Conservation (phyloP, 2,113 vertebrate genomes). For the Oreochromis niloticus region DNA sequence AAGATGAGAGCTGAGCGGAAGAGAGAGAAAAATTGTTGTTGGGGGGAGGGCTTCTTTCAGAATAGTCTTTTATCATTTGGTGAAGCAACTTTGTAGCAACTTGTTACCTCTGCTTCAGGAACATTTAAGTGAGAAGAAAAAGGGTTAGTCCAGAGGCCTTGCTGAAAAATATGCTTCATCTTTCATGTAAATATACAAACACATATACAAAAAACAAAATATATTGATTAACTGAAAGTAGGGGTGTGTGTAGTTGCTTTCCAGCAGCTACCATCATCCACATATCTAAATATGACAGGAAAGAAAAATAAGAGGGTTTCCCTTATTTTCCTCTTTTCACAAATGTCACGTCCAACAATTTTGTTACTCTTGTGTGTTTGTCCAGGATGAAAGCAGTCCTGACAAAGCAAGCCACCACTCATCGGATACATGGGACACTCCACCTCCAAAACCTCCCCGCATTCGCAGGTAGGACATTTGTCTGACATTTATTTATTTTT, state of each 20-base stretch:
- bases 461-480: slow-evolving; percentile 80
- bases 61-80: neutral
- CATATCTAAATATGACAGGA: neutral
- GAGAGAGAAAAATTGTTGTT: neutral
- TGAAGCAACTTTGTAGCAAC: neutral
- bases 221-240: no score
- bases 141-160: neutral
- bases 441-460: slow-evolving; percentile 93
- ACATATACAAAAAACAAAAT: no score
- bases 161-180: neutral
- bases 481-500: neutral
- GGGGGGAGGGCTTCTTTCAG: neutral
- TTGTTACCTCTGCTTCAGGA: neutral
- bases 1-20: neutral
- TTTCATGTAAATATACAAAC: neutral
- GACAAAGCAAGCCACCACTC: slow-evolving; percentile 77
- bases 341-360: neutral
- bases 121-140: neutral
- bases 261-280: neutral
- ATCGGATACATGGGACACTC: slow-evolving; percentile 84
- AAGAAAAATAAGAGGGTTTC: neutral
- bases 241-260: neutral
- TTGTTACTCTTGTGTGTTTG: neutral
- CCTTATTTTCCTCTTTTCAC: neutral
- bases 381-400: slow-evolving; percentile 85